Conservation (phyloP, 2,113 vertebrate genomes). For the Oxyruncus cristatus region DNA sequence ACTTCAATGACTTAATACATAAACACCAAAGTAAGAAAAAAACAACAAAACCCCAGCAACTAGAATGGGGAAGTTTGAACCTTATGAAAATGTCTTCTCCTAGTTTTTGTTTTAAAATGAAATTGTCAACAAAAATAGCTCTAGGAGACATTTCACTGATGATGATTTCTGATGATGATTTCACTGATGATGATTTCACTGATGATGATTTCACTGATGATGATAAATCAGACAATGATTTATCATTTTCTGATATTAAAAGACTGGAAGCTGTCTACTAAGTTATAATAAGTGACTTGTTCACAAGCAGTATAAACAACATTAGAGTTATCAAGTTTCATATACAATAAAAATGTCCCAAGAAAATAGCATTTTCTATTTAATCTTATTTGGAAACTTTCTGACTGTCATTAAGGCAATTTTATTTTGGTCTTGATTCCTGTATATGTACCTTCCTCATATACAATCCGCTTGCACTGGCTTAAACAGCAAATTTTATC, state of each 20-base stretch:
- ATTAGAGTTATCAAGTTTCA: not conserved
- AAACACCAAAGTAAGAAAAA: not conserved
- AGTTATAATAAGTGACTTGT: not conserved
- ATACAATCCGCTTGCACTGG: not conserved
- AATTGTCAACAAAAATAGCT: not conserved
- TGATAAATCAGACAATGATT: no score
- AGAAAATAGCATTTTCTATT: not conserved
- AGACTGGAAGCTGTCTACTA: not conserved
- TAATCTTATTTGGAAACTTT: not conserved
- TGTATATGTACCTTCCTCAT: not conserved
- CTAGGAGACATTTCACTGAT: not conserved
- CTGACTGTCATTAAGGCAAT: not conserved
- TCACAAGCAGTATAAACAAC: not conserved
- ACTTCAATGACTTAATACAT: not conserved
- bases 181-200: not conserved
- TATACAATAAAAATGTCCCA: not conserved
- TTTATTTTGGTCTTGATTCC: not conserved
- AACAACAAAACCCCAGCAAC: not conserved
- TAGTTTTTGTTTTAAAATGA: not conserved
- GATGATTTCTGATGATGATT: not conserved
- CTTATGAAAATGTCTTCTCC: not conserved
- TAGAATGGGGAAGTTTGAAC: not conserved
- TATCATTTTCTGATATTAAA: not conserved
- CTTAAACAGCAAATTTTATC: not conserved
- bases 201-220: not conserved